Evolutionary conservation across 2,797 vertebrate genomes (phyloP).

Genomic region (Valencia hispanica): DNA sequence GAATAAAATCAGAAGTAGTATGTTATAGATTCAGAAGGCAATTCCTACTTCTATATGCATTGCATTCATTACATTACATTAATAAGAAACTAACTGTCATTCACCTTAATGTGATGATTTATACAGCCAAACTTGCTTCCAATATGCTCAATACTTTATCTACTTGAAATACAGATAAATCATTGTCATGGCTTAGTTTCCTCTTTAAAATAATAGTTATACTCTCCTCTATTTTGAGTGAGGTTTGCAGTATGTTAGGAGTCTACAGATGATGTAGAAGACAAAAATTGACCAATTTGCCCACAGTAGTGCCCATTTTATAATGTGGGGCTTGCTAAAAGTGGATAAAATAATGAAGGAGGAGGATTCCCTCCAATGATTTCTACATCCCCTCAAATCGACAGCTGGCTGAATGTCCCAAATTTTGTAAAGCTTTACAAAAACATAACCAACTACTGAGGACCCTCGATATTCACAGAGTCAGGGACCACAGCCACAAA

Average conservation of each 20-base stretch:
- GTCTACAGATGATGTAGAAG: not conserved
- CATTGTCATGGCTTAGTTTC: not conserved
- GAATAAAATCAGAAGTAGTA: not conserved
- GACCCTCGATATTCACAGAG: too few species aligned
- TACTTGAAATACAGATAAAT: constrained; percentile 1
- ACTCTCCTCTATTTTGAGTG: not conserved
- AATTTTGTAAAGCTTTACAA: not conserved
- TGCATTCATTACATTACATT: not conserved
- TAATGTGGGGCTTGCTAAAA: not conserved
- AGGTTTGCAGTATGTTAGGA: not conserved
- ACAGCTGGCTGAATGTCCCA: too few species aligned
- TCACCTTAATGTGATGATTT: not conserved
- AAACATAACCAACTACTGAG: not conserved
- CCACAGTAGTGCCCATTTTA: not conserved
- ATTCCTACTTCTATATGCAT: not conserved
- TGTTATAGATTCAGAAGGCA: not conserved
- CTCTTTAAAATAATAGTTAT: not conserved
- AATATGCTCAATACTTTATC: not conserved
- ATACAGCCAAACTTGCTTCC: not conserved
- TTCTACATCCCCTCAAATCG: too few species aligned
- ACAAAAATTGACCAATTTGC: not conserved
- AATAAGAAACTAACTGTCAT: not conserved
- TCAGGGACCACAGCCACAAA: too few species aligned
- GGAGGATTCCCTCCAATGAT: too few species aligned
- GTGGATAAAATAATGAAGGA: not conserved